Base-by-base conservation (phyloP, 23 tunicate genomes). In the Diplosoma virens region DNA sequence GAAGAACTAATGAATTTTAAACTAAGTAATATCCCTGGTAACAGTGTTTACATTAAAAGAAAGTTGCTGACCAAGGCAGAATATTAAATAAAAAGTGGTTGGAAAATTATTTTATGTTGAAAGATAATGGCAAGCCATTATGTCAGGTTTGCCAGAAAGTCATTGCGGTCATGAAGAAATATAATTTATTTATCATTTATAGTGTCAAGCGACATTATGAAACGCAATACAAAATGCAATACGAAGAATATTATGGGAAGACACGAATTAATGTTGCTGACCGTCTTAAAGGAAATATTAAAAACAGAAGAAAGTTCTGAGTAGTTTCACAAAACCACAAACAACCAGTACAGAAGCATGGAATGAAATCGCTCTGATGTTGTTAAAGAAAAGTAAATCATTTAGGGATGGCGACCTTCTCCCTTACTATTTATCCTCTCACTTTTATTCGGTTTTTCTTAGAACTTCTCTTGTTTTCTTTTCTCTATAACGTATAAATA, bases 201-300 rank as follows among this genome's bases (percentile, higher is more conserved):
- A n/a, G n/a, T n/a, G n/a, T n/a, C 20, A 80, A 79, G 64, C 87
- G 87, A 35, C 75, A 82, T 79, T 76, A 61, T 54, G 82, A 76
- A 37, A 82, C 82, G 53, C 78, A 53, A 68, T 79, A 81, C 79
- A 54, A 56, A 24, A 32, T 35, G 17, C 33, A 72, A 55, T 54
- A 74, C 72, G 52, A 73, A 36, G 74, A 31, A 30, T 68, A 71
- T 73, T 25, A 14, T 7, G 82, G 82, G 33, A 77, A 77, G 56
- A 23, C 55, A 68, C 33, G 56, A 69, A 73, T 67, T n/a, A 79
- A 79, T 67, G 73, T 67, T 67, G 83, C 73, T 68, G 25, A 30
- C 22, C 69, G 58, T 23, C 87, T 74, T 31, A 81, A 33, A 71
- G 29, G 25, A 45, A 71, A 71, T 37, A 71, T 35, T 27, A 71